Conservation (phyloP, 2,113 vertebrate genomes). For the Murina feae region DNA sequence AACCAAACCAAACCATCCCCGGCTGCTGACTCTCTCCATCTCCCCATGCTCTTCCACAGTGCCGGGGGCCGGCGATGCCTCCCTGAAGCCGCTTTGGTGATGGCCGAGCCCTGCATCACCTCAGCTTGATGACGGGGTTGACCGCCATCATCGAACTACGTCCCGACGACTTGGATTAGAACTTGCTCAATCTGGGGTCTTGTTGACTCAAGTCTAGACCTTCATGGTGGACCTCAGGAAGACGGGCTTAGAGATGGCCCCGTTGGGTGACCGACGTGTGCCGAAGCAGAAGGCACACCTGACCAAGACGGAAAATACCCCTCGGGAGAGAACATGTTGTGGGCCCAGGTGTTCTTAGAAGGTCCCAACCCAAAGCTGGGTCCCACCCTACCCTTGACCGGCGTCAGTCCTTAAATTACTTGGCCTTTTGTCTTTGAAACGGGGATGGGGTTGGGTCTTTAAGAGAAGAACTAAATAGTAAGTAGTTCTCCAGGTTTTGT, state of each 20-base stretch:
- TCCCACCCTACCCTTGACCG: background rate
- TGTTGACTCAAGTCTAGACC: background rate
- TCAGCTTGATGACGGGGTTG: background rate
- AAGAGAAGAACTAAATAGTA: slow-evolving; percentile 59
- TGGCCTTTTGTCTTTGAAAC: slow-evolving; percentile 58
- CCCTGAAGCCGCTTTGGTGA: background rate
- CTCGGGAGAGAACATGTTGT: background rate
- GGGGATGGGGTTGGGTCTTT: slow-evolving; percentile 48
- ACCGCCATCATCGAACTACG: background rate
- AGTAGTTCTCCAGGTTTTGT: slow-evolving; percentile 62
- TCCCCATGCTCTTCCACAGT: background rate
- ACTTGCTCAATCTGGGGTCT: background rate
- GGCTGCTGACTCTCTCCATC: background rate
- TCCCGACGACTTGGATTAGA: background rate
- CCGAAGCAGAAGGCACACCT: background rate
- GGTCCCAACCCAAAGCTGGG: background rate
- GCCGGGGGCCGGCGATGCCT: background rate
- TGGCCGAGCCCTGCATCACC: background rate
- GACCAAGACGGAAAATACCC: background rate
- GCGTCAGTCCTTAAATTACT: background rate
- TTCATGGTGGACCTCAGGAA: background rate
- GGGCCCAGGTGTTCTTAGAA: background rate
- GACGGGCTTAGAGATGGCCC: background rate
- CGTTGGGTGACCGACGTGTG: background rate
- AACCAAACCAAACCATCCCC: background rate